Conservation (phyloP, 1,140 invertebrate genomes). For the Caenorhabditis brenneri region DNA sequence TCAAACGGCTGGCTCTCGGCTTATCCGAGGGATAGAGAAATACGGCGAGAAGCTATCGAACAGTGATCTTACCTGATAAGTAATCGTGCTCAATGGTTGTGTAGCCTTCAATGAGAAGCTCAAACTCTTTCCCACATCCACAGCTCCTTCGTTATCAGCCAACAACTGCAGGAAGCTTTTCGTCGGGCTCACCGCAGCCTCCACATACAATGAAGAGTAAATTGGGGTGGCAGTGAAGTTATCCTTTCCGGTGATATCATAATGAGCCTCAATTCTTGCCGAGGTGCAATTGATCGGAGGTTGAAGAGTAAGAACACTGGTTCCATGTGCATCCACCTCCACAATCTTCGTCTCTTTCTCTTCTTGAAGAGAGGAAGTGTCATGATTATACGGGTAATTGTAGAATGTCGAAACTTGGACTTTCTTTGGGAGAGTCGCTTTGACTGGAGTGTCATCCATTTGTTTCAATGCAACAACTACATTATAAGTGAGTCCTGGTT, state of each 20-base stretch:
- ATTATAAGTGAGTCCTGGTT: slow-evolving; percentile 83
- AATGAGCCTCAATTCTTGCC: slow-evolving; percentile 68
- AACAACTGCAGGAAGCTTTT: slow-evolving; percentile 66
- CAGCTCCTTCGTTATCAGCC: slow-evolving; percentile 80
- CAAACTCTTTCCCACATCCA: slow-evolving; percentile 74
- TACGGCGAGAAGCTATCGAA: too few relatives aligned
- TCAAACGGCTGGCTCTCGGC: too few relatives aligned
- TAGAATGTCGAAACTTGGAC: slow-evolving; percentile 70
- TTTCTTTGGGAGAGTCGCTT: slow-evolving; percentile 66
- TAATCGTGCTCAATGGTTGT: slow-evolving; percentile 76
- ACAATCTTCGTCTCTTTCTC: slow-evolving; percentile 67
- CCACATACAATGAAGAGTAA: slow-evolving; percentile 68
- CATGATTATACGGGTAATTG: slow-evolving; percentile 63
- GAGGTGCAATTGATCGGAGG: slow-evolving; percentile 69
- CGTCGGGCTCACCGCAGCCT: slow-evolving; percentile 63
- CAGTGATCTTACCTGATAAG: too few relatives aligned
- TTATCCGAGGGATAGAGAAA: too few relatives aligned
- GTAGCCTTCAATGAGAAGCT: slow-evolving; percentile 78
- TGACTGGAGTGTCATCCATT: slow-evolving; percentile 69
- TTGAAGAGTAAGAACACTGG: slow-evolving; percentile 65
- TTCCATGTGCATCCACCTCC: slow-evolving; percentile 69
- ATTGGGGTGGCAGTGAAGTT: slow-evolving; percentile 68
- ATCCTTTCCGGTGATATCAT: slow-evolving; percentile 66
- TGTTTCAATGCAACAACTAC: slow-evolving; percentile 77
- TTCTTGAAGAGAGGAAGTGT: slow-evolving; percentile 57